Evolutionary conservation across 2,113 vertebrate species (phyloP), one percentile per base, ranked within the genome.

Genomic region (Aegithalos caudatus): DNA sequence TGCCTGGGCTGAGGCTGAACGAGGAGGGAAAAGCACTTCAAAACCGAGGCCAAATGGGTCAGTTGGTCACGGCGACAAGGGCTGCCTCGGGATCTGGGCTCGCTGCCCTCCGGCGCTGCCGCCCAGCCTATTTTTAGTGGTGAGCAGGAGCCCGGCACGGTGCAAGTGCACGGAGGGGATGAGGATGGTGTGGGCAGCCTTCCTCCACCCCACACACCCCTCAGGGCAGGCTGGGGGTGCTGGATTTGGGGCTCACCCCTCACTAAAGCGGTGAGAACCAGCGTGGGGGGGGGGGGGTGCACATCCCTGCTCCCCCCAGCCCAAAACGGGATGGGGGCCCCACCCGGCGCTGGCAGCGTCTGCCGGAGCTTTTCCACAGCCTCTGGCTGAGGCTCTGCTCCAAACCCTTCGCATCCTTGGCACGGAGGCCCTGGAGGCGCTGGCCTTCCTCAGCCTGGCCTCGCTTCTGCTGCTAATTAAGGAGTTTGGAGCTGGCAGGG

Each of bases 91-190:
- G 91, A 79, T 53, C 92, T 77, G 93, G 96, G 95, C 93, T 93
- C n/a, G 29, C 90, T 91, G 95, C 96, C 94, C 95, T 95, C 95
- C 29, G 2, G 83, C 51, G 11, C 86, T 28, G 91, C 76, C 0
- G 58, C 72, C 66, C 86, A 35, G 91, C 91, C 90, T 96, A 95
- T 96, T 97, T 97, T 81, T 94, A 95, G 95, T 40, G 62, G 10
- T 56, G 93, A 94, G 84, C 54, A 5, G 17, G 58, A 94, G 72
- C 80, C 13, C 11, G 0, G 93, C 22, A 0, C 9, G 4, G 38
- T 10, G 88, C 65, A 4, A 78, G 72, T 3, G 42, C 60, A 8
- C 9, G 3, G 86, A 48, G 44, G 31, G 44, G 91, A 33, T 28
- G 91, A 87, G 84, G 66, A 64, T 29, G 94, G 15, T 15, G n/a